These are phyloP conservation scores for Misgurnus anguillicaudatus DNA, from an alignment of 2,113 vertebrate genomes.

Conservation along the genomic window DNA sequence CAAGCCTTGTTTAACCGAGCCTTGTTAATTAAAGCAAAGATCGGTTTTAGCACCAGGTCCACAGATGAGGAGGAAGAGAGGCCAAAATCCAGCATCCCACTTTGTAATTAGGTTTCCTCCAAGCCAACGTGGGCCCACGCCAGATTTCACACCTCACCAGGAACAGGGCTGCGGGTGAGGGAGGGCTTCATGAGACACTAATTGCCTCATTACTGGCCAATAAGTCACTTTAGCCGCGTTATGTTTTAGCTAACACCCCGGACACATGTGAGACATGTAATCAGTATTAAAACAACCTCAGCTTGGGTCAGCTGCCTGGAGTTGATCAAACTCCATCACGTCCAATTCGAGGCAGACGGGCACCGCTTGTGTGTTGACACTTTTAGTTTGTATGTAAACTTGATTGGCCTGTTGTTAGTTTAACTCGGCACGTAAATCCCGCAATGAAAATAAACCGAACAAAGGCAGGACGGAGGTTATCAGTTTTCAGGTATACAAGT, in stretches of 20 bases:
- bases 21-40: conserved; percentile 75
- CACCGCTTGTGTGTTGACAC: conserved; percentile 51
- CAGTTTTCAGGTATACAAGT: conserved; percentile 4
- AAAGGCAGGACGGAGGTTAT: conserved; percentile 10
- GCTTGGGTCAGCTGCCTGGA: conserved; percentile 46
- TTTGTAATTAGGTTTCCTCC: conserved; percentile 78
- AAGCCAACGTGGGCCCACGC: conserved; percentile 65
- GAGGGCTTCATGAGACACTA: conserved; percentile 64
- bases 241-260: conserved; percentile 70
- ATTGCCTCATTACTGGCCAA: conserved; percentile 78
- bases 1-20: conserved; percentile 69
- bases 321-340: conserved; percentile 21
- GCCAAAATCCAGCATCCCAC: conserved; percentile 73
- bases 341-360: conserved; percentile 55
- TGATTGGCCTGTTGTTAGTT: conserved; percentile 6
- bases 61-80: conserved; percentile 79
- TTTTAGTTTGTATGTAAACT: conserved; percentile 28
- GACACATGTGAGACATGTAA: conserved; percentile 67
- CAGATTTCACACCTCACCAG: conserved; percentile 74
- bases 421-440: background rate
- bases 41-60: conserved; percentile 77
- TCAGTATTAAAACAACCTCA: conserved; percentile 68
- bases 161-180: conserved; percentile 52
- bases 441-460: conserved; percentile 5
- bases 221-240: conserved; percentile 70